Evolutionary conservation across 2,888 invertebrate species (phyloP), one percentile per base, ranked within the genome.

Genomic region (Acrocyrtus sp.): DNA sequence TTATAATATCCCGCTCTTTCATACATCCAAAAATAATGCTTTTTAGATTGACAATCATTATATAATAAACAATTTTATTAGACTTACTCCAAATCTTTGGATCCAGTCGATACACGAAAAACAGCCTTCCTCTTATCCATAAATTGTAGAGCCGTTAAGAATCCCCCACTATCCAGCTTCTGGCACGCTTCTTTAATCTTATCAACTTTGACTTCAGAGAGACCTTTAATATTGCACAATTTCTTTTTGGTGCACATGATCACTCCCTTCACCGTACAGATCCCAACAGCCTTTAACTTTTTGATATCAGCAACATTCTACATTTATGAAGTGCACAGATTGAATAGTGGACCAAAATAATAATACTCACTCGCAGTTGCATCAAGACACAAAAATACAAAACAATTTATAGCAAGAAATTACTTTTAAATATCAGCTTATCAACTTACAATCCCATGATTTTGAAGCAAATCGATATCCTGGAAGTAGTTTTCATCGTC

Each of bases 251-350:
- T 92, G 1, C 88, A 89, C 93, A 93, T 93, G 83, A 92, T 91
- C 65, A 93, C 86, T 0, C 93, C 93, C 86, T 91, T 92, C 54
- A 93, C 88, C 0, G 93, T 93, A 82, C 92, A 92, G 81, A 93
- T 91, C 77, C 93, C 93, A 53, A 88, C 88, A 15, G 87, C 86
- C 84, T 93, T 92, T 78, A 93, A 84, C 83, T 91, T 91, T 85
- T 91, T 91, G 27, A 93, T 90, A 82, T 93, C 93, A 3, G 90
- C 90, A 51, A 89, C 89, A 84, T 90, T 89, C 85, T 84, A 60
- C 6, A 73, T 56, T 26, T 54, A 63, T 56, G 51, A 72, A n/a
- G n/a, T n/a, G n/a, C n/a, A n/a, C n/a, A n/a, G n/a, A n/a, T n/a
- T n/a, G n/a, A n/a, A n/a, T n/a, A n/a, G n/a, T n/a, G n/a, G n/a